phyloP scores from a whole-genome alignment of 1,140 invertebrate species.

The Macrocentrus cingulum region DNA sequence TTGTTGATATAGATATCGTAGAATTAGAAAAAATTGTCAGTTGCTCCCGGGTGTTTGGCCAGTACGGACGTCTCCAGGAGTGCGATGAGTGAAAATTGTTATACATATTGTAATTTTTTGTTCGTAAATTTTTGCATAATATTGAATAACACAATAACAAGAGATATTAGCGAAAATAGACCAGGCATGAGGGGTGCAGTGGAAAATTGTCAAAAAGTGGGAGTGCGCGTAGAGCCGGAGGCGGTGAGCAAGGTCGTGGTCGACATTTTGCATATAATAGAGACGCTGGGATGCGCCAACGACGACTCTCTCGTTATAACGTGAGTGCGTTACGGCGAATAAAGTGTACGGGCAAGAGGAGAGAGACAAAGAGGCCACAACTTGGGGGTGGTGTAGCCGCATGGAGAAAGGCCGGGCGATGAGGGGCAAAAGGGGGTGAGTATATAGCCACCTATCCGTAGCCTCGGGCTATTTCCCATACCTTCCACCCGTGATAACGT shows the following conservation, averaged over 20 bases:
- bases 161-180: too few relatives aligned
- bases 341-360: background rate
- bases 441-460: conserved; percentile 31
- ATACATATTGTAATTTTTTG: too few relatives aligned
- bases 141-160: too few relatives aligned
- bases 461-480: conserved; percentile 54
- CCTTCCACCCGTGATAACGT: conserved; percentile 50
- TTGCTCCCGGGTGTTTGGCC: too few relatives aligned
- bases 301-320: conserved; percentile 7
- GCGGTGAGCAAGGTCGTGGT: conserved; percentile 31
- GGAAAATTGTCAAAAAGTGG: background rate
- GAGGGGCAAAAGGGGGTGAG: background rate
- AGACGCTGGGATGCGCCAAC: conserved; percentile 12
- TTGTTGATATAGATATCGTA: too few relatives aligned
- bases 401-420: conserved; percentile 11
- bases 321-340: conserved; percentile 21
- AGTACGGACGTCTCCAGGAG: too few relatives aligned
- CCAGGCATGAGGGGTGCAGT: background rate
- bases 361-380: background rate
- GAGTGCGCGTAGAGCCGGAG: too few relatives aligned
- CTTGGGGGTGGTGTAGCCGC: conserved; percentile 10
- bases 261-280: conserved; percentile 43
- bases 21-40: too few relatives aligned
- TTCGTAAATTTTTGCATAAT: too few relatives aligned
- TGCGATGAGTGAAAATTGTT: too few relatives aligned